Percentiles rank a stretch among this genome's conserved stretches.
Evolutionary conservation across 1,140 invertebrate genomes (phyloP).

Genomic region (Cotesia glomerata): DNA sequence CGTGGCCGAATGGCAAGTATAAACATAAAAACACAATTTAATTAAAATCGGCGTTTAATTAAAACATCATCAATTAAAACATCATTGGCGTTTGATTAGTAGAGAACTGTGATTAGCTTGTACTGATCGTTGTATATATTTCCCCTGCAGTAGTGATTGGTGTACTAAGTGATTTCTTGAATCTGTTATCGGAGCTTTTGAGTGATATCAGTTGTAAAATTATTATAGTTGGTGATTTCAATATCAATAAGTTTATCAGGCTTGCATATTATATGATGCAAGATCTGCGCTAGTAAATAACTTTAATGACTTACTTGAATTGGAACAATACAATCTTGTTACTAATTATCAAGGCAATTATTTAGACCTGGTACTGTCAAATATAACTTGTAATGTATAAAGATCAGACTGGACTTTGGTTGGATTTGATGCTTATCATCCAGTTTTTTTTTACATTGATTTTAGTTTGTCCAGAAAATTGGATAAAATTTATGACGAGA

Average conservation of each 20-base stretch:
- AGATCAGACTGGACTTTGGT: not conserved
- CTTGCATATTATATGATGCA: not conserved
- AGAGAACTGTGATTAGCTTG: not conserved
- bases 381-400: not conserved
- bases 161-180: not conserved
- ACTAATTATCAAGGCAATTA: not conserved
- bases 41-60: too few relatives aligned
- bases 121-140: not conserved
- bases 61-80: too few relatives aligned
- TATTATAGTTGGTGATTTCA: not conserved
- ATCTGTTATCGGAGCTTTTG: not conserved
- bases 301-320: not conserved
- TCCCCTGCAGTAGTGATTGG: not conserved
- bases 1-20: too few relatives aligned
- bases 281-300: not conserved
- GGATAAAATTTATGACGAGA: not conserved
- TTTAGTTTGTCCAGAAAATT: not conserved
- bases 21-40: too few relatives aligned
- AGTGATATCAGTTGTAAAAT: not conserved
- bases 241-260: not conserved
- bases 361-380: not conserved
- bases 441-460: not conserved
- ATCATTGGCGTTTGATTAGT: not conserved
- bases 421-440: not conserved
- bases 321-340: not conserved